Evolutionary conservation across 2,797 vertebrate species (phyloP), one percentile per base, ranked within the genome.

Genomic region (Aulostomus chinensis): DNA sequence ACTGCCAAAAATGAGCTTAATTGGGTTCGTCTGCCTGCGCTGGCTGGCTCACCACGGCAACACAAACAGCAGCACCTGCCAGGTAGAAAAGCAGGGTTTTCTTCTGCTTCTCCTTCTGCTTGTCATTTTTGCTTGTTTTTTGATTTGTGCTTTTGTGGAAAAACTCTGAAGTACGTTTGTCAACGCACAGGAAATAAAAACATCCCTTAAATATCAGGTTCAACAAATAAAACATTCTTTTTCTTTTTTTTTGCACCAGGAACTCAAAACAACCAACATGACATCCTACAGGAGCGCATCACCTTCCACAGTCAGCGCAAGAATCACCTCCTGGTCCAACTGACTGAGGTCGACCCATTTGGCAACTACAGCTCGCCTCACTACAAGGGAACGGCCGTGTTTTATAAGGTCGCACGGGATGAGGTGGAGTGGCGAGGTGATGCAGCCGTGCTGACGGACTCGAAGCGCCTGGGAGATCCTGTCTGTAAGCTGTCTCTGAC

Each of bases 281-380:
- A 43, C 2, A 13, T 12, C n/a, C 30, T 7, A 0, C 35, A 36
- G 1, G 58, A 80, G 59, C 58, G 57, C 11, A 63, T 96, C 55
- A 89, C 88, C 72, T 96, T 96, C 78, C 94, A 96, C 78, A 89
- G 80, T 26, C 94, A 95, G 85, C 86, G 87, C 68, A 93, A 78
- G 57, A 78, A 88, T 32, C 88, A 74, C 26, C 71, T 94, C 43
- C 40, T 73, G 16, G 73, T 97, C 13, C 81, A 60, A 34, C 90
- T 95, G 5, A 91, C 88, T 14, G 93, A 93, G 37, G 79, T 94
- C 50, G 93, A 96, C 76, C 89, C 93, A 2, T 96, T 93, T 25
- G 93, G 92, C 49, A 96, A 95, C 78, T 84, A 93, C 65, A 94
- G 92, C 65, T 96, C 91, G 1, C 88, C 92, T 7, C 83, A 95